These are phyloP conservation scores for Biston betularia DNA, from an alignment of 2,888 invertebrate species.

Conservation along the genomic window DNA sequence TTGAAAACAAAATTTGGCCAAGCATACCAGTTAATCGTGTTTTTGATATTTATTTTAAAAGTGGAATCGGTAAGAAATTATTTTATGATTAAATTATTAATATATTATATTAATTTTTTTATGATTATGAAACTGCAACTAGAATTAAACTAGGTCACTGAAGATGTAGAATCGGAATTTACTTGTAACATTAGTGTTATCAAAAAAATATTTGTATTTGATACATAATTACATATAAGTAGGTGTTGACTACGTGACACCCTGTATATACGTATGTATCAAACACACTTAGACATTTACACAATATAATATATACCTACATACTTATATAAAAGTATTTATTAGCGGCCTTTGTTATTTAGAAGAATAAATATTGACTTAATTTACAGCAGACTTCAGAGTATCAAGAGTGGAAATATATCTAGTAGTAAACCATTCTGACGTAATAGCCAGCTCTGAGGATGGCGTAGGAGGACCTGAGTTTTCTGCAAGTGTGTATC, in stretches of 20 bases:
- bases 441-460: constrained; percentile 61
- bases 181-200: too few relatives aligned
- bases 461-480: constrained; percentile 60
- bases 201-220: too few relatives aligned
- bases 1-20: constrained; percentile 67
- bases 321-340: too few relatives aligned
- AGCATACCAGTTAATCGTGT: constrained; percentile 62
- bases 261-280: too few relatives aligned
- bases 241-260: too few relatives aligned
- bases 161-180: too few relatives aligned
- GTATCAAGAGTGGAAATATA: constrained; percentile 69
- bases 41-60: constrained; percentile 71
- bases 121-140: too few relatives aligned
- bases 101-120: constrained; percentile 1
- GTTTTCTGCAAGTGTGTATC: constrained; percentile 64
- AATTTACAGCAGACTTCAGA: constrained; percentile 45
- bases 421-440: constrained; percentile 69
- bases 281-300: too few relatives aligned
- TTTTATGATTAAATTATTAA: neutral
- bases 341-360: too few relatives aligned
- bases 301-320: too few relatives aligned
- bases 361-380: constrained; percentile 5
- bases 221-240: too few relatives aligned
- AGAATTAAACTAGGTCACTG: too few relatives aligned
- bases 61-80: constrained; percentile 57